Conservation (phyloP, 2,888 invertebrate species). For the Mythimna impura region DNA sequence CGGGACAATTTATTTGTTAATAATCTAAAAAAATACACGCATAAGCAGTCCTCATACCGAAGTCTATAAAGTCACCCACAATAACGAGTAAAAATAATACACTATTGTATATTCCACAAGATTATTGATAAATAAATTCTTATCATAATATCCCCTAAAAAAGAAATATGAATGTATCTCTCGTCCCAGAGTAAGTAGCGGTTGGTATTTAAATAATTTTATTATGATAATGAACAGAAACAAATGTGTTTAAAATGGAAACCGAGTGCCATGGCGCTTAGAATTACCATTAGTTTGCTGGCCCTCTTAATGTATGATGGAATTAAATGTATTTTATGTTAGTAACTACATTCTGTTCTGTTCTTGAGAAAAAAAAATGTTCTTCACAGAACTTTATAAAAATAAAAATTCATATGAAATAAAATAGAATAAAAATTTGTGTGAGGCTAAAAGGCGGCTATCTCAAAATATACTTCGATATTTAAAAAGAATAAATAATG, state of each 20-base stretch:
- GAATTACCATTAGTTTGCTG: conserved; percentile 47
- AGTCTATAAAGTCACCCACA: neutral
- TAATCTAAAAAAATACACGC: too few species aligned
- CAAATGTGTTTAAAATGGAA: conserved; percentile 58
- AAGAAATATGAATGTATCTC: conserved; percentile 27
- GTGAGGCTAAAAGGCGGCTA: too few species aligned
- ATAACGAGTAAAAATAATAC: conserved; percentile 1
- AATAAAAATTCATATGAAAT: too few species aligned
- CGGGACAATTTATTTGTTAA: too few species aligned
- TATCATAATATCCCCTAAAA: conserved; percentile 23
- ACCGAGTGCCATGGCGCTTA: conserved; percentile 44
- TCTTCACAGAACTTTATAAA: too few species aligned
- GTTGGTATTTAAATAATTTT: conserved; percentile 58
- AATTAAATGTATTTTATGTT: conserved; percentile 24
- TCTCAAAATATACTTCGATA: too few species aligned
- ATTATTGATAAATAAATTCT: conserved; percentile 18
- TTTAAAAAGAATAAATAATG: too few species aligned
- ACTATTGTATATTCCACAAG: neutral
- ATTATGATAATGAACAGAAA: conserved; percentile 58
- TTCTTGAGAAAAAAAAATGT: neutral
- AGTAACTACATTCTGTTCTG: conserved; percentile 2
- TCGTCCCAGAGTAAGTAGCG: conserved; percentile 26
- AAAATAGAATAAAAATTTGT: too few species aligned
- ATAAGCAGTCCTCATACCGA: too few species aligned
- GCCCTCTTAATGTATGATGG: conserved; percentile 34